Percentiles rank a stretch among this genome's conserved stretches.
phyloP scores from a whole-genome alignment of 2,888 invertebrate genomes.

The Keiferia lycopersicella region DNA sequence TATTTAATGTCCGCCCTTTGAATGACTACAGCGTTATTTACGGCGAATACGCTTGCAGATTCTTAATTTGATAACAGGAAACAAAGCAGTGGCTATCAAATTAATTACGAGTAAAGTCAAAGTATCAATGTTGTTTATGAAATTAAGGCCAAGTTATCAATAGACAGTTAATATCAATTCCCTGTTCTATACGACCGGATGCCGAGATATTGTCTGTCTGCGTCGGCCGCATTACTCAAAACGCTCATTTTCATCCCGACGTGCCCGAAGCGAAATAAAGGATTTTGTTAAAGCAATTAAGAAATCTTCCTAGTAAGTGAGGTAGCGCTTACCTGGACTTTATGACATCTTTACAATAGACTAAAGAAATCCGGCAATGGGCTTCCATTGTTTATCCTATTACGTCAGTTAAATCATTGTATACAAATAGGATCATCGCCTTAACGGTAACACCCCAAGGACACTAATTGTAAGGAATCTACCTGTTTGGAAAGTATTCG shows the following conservation, averaged over 20 bases:
- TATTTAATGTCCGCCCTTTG: slow-evolving; percentile 69
- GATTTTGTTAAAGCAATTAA: slow-evolving; percentile 64
- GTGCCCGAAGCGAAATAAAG: slow-evolving; percentile 49
- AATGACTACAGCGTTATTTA: slow-evolving; percentile 55
- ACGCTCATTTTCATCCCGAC: slow-evolving; percentile 25
- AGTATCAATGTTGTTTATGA: slow-evolving; percentile 12
- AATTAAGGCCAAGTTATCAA: slow-evolving; percentile 19
- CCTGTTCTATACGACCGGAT: slow-evolving; percentile 30
- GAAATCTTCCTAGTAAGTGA: slow-evolving; percentile 64
- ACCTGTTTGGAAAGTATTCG: slow-evolving; percentile 51
- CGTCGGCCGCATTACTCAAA: not conserved
- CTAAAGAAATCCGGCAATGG: slow-evolving; percentile 47
- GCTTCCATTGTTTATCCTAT: slow-evolving; percentile 66
- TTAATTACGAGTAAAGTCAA: slow-evolving; percentile 4
- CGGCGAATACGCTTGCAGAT: slow-evolving; percentile 32
- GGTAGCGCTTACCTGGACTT: slow-evolving; percentile 75
- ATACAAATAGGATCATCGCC: slow-evolving; percentile 68
- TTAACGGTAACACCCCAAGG: slow-evolving; percentile 64
- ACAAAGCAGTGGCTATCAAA: slow-evolving; percentile 18
- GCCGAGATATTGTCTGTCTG: slow-evolving; percentile 29
- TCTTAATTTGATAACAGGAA: slow-evolving; percentile 35
- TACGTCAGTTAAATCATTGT: slow-evolving; percentile 67
- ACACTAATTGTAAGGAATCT: slow-evolving; percentile 50
- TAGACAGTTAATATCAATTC: slow-evolving; percentile 23
- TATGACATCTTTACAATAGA: slow-evolving; percentile 60